Base-by-base conservation (phyloP, 2,797 vertebrate species). In the Poecilia picta region DNA sequence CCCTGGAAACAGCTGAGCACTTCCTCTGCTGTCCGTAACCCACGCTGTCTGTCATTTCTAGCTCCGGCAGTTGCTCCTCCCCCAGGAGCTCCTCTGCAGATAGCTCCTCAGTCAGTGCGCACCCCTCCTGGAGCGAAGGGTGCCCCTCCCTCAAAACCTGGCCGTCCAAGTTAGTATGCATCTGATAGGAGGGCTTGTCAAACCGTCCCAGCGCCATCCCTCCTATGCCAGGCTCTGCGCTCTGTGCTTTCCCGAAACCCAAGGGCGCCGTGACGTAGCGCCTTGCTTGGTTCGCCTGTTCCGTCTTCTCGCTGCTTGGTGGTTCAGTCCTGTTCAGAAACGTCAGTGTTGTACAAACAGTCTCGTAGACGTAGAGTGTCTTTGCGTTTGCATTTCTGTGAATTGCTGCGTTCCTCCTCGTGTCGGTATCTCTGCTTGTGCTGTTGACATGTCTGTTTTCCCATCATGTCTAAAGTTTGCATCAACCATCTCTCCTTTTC, bases 91-190 rank as follows among this genome's bases (percentile, higher is more conserved):
- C 92, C 93, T 78, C 94, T 95, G 88, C 95, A 96, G 94, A 95
- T 96, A 93, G 91, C 88, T 70, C 96, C 96, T 91, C 94, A 96
- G 92, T 95, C 96, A 90, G 93, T 96, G 72, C 83, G 83, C 82
- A 87, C 92, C 90, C 95, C 93, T 75, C 95, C 96, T 74, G 79
- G 91, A 89, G 92, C 76, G 57, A 95, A 95, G 91, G 94, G 88
- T 83, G 87, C 76, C 31, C 94, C 93, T 74, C 94, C 95, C 83
- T 86, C 90, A 89, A 96, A 95, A 92, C 92, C 95, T 57, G 93
- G 87, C 73, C 95, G 90, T 85, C 95, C 95, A 96, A 95, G 95
- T 96, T 96, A 96, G 96, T 96, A 96, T 90, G 76, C 87, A 89
- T 85, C 86, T 89, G 83, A 80, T 89, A 90, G 93, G 85, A 81